Evolutionary conservation across 2,797 vertebrate genomes (phyloP).

Genomic region (Columba guinea): DNA sequence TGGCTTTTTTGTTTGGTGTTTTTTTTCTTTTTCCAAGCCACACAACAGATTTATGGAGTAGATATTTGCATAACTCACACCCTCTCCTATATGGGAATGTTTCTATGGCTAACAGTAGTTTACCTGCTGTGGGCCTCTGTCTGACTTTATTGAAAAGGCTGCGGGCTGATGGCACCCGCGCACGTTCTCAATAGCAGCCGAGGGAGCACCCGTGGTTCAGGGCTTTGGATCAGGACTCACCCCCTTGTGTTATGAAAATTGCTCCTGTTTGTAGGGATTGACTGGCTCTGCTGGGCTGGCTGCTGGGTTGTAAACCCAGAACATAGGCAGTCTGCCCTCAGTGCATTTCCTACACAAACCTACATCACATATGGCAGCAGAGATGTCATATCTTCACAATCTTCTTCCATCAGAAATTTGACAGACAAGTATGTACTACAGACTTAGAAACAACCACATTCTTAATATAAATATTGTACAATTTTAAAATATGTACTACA

Average conservation of each 20-base stretch:
- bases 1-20: background rate
- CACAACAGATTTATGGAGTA: background rate
- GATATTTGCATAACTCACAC: slow-evolving; percentile 5
- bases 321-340: fast-evolving
- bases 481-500: background rate
- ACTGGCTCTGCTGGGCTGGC: background rate
- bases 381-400: background rate
- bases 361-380: fast-evolving
- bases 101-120: background rate
- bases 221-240: background rate
- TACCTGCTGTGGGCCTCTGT: background rate
- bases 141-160: background rate
- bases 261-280: background rate
- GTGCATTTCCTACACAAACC: background rate
- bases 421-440: background rate
- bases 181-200: fast-evolving
- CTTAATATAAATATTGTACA: background rate
- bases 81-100: background rate
- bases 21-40: slow-evolving; percentile 4
- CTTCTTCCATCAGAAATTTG: background rate
- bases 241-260: fast-evolving
- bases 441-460: background rate
- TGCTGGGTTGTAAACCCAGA: background rate
- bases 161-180: background rate
- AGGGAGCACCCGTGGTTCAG: background rate